Evolutionary conservation across 2,113 vertebrate genomes (phyloP), one percentile per base, ranked within the genome.

Genomic region (Hippocampus comes): DNA sequence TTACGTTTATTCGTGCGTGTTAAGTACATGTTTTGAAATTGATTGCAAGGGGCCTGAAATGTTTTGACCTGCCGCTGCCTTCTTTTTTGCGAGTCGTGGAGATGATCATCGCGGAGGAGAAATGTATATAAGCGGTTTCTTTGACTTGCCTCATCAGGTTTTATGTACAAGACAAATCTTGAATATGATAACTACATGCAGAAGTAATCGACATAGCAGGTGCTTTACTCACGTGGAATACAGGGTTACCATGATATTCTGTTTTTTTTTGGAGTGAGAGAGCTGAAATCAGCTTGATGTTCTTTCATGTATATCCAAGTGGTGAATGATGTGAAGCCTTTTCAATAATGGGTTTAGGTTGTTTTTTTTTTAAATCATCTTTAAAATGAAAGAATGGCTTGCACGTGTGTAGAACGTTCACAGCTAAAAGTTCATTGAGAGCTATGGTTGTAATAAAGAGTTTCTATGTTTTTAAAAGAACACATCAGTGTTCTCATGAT

Each of bases 391-490:
- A 80, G 61, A 80, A 75, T 76, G 34, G 76, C 74, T 87, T 86
- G 75, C 81, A 84, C 83, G 79, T 79, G 78, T 82, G 77, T 55
- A 67, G 72, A 68, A 63, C 63, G 67, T 71, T 63, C 57, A 75
- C 63, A 38, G 81, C 65, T 76, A 46, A 60, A 70, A 63, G 34
- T 63, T 79, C 63, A 78, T 76, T 49, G 68, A 72, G 75, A 83
- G 74, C 76, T 72, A 21, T 46, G 74, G 80, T 87, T 86, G 73
- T 85, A 90, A 90, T 89, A 90, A 91, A 91, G 84, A 83, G 70
- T 91, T 89, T 87, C 74, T 90, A 87, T 89, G 89, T 90, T 90
- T 87, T 78, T 89, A 86, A 83, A 83, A 85, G 71, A 85, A 61
- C 84, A 76, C 77, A 38, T 38, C 34, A 7, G 34, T 38, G 34